These are phyloP conservation scores for Iguana delicatissima DNA, from an alignment of 2,797 vertebrate genomes.

Conservation along the genomic window DNA sequence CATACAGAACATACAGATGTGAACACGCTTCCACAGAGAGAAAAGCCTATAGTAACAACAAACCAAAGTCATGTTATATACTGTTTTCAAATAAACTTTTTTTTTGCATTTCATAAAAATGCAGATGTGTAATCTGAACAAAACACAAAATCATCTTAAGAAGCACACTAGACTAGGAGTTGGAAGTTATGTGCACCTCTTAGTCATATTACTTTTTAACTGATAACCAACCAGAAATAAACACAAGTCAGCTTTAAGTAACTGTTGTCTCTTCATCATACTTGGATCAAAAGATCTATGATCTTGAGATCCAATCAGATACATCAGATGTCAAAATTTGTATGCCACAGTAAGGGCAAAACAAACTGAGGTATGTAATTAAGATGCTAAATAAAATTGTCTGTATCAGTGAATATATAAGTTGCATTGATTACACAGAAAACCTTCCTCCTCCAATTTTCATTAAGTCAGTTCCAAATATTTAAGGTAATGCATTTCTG, in stretches of 20 bases:
- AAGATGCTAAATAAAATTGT: background rate
- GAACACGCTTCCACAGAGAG: background rate
- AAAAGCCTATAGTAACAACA: background rate
- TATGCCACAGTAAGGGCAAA: background rate
- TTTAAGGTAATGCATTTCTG: background rate
- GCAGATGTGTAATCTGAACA: background rate
- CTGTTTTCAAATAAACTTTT: background rate
- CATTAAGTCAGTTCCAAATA: background rate
- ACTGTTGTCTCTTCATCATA: too few species aligned
- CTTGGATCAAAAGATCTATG: background rate
- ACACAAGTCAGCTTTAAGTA: background rate
- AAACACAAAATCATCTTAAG: background rate
- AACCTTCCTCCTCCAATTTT: background rate
- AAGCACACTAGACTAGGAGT: background rate
- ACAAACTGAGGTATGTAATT: too few species aligned
- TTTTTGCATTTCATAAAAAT: background rate
- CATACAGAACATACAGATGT: accelerated
- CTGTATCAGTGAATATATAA: background rate
- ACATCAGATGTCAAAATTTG: background rate
- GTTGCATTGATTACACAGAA: background rate
- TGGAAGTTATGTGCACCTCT: background rate
- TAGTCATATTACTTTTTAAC: background rate
- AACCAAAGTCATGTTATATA: background rate
- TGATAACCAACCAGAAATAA: background rate
- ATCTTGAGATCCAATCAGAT: background rate